Evolutionary conservation across 2,888 invertebrate genomes (phyloP).

Genomic region (Coelopa pilipes): DNA sequence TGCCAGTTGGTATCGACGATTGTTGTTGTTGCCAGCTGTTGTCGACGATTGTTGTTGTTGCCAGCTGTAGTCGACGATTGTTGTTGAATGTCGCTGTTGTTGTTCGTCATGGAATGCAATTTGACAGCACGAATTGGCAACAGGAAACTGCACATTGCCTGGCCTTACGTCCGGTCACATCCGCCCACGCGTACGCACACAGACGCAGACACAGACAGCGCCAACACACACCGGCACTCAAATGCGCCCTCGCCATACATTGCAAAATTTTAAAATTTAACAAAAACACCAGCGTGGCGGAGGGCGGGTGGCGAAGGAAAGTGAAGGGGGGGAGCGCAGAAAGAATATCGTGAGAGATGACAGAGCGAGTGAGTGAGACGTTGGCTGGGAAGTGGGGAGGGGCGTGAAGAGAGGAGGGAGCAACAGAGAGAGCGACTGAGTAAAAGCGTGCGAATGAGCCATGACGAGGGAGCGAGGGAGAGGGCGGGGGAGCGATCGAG

Average conservation of each 20-base stretch:
- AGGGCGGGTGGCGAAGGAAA: background rate
- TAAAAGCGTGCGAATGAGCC: too few relatives aligned
- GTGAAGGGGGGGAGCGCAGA: too few relatives aligned
- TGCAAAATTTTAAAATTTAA: slow-evolving; percentile 13
- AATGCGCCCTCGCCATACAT: background rate
- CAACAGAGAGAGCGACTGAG: too few relatives aligned
- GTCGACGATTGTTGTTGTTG: background rate
- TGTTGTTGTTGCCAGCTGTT: background rate
- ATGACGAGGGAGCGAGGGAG: too few relatives aligned
- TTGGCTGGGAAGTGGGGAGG: too few relatives aligned
- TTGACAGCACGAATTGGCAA: slow-evolving; percentile 29
- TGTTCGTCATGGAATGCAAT: slow-evolving; percentile 9
- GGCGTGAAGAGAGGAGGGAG: too few relatives aligned
- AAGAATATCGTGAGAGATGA: too few relatives aligned
- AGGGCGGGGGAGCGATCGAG: too few relatives aligned
- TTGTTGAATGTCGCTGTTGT: background rate
- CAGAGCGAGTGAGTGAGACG: too few relatives aligned
- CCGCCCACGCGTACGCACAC: background rate
- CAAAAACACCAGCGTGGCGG: background rate
- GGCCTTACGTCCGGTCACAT: slow-evolving; percentile 29
- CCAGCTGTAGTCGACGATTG: background rate
- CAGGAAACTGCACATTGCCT: slow-evolving; percentile 28
- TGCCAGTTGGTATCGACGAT: background rate
- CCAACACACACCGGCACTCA: background rate
- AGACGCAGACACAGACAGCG: background rate